Base-by-base conservation (phyloP, 2,888 invertebrate species). In the Hesperia comma region DNA sequence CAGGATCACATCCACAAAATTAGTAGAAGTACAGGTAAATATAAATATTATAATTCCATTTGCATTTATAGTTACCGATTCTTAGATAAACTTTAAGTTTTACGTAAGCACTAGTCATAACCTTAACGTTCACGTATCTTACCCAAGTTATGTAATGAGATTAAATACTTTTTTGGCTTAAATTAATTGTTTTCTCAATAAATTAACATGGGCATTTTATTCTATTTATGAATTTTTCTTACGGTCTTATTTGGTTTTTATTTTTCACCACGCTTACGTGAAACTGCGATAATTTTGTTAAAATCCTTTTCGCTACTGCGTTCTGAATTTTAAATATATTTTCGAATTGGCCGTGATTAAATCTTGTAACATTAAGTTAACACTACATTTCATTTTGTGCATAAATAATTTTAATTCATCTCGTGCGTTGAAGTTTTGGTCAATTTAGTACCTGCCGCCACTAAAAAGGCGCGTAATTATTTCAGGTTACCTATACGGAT, bases 21-120 rank as follows among this genome's bases (percentile, higher is more conserved):
- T 95, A 80, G 85, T 90, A 75, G 95, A 95, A 84, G 89, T 93
- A 82, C 95, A 95, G 94, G 95, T 95, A 85, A 86, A 74, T 79
- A n/a, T n/a, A n/a, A 26, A 26, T 26, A 26, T 4, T 26, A 60
- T 62, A 62, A 61, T 32, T 63, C 37, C 32, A 51, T 68, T 61
- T 32, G 41, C 63, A 67, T 53, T 49, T 49, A 49, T 12, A 6
- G 19, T 49, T 19, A 10, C 17, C 7, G 3, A 49, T 19, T 19
- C 19, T 2, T 49, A 12, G 49, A 19, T 12, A 49, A 46, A 49
- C 19, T 3, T 49, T 4, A 19, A 12, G 49, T 68, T 64, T 69
- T 37, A 61, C 55, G 32, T 33, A 62, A 49, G 49, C 67, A 68
- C 63, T 60, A 63, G 69, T 69, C 71, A 74, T 77, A 77, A 79